These are phyloP conservation scores for Trachops cirrhosus DNA, from an alignment of 2,797 vertebrate species.

Conservation along the genomic window DNA sequence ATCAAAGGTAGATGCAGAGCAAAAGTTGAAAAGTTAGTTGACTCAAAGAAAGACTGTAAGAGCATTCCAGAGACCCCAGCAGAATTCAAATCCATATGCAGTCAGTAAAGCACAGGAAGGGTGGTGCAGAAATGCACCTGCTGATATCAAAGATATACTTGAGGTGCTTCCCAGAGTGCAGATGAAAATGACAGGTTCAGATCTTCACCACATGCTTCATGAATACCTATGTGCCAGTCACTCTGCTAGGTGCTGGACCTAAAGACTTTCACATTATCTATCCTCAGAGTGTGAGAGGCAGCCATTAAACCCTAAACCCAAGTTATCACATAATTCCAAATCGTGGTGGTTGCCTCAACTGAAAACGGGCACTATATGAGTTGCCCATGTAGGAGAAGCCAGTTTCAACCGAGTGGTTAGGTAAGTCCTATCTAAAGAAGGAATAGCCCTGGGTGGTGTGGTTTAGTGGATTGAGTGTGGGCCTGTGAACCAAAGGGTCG, in stretches of 20 bases:
- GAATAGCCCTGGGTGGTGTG: no score
- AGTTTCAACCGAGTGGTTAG: background rate
- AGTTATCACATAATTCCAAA: background rate
- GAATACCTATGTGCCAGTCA: background rate
- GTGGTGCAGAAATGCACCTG: background rate
- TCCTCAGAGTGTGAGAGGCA: background rate
- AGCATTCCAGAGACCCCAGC: background rate
- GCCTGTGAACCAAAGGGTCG: no score
- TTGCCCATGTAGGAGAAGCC: background rate
- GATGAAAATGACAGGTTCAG: background rate
- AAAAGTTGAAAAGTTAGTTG: background rate
- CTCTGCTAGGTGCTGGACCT: background rate
- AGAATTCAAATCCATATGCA: background rate
- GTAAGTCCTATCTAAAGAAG: background rate
- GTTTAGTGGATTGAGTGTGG: no score
- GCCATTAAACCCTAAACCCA: background rate
- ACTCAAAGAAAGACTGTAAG: background rate
- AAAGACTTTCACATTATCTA: background rate
- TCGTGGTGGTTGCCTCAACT: background rate
- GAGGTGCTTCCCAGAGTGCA: background rate
- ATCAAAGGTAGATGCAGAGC: background rate
- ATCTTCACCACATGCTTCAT: background rate
- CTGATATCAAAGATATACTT: background rate
- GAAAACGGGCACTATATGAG: background rate
- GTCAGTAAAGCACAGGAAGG: slow-evolving; percentile 12